phyloP scores from a whole-genome alignment of 1,140 invertebrate species.

The Solen grandis region DNA sequence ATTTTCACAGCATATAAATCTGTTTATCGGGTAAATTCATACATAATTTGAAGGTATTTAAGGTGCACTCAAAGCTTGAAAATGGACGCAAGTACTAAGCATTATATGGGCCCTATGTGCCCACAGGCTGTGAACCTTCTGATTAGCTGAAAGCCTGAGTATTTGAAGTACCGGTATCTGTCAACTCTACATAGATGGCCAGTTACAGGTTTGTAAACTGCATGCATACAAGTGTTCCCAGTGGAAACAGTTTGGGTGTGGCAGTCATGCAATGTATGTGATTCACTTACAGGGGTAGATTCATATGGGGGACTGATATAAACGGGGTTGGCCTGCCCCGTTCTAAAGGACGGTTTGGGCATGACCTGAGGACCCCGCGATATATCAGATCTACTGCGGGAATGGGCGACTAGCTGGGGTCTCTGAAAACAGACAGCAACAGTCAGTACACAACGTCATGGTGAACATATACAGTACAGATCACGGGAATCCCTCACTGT shows the following conservation, averaged over 20 bases:
- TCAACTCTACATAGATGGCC: slow-evolving; percentile 6
- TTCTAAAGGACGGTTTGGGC: slow-evolving; percentile 42
- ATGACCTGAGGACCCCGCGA: slow-evolving; percentile 19
- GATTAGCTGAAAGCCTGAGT: background rate
- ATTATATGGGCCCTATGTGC: too few relatives aligned
- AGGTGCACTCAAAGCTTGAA: too few relatives aligned
- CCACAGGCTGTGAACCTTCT: background rate
- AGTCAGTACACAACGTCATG: slow-evolving; percentile 6
- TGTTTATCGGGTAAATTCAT: too few relatives aligned
- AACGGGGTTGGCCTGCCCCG: slow-evolving; percentile 22
- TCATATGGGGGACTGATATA: slow-evolving; percentile 45
- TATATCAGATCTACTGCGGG: slow-evolving; percentile 51
- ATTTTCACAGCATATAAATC: too few relatives aligned
- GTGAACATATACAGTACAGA: too few relatives aligned
- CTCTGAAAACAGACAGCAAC: slow-evolving; percentile 42
- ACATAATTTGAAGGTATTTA: too few relatives aligned
- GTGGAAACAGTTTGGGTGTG: too few relatives aligned
- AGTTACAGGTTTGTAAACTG: background rate
- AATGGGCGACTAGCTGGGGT: slow-evolving; percentile 1
- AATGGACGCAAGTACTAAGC: too few relatives aligned
- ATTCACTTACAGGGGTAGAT: slow-evolving; percentile 35
- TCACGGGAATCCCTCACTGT: too few relatives aligned
- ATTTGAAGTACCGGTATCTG: background rate
- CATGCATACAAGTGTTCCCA: slow-evolving; percentile 29
- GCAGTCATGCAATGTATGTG: too few relatives aligned